Conservation (phyloP, 2,888 invertebrate species). For the Cephus sareptanus region DNA sequence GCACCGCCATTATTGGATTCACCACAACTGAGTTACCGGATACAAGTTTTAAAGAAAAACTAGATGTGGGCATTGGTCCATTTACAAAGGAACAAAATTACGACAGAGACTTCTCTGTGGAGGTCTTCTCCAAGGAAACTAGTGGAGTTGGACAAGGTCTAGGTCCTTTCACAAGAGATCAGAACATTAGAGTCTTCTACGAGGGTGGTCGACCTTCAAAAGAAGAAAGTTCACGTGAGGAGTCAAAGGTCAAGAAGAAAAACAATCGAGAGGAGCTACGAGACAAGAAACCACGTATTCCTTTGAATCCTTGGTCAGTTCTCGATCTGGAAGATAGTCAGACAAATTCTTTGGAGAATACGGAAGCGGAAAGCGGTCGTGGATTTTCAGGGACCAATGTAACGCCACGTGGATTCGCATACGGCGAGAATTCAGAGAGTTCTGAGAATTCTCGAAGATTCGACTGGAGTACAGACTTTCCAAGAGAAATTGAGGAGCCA, state of each 20-base stretch:
- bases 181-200: constrained; percentile 43
- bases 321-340: constrained; percentile 54
- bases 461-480: constrained; percentile 23
- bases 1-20: constrained; percentile 7
- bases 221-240: not conserved
- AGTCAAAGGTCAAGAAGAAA: not conserved
- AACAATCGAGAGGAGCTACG: not conserved
- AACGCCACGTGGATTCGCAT: constrained; percentile 18
- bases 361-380: constrained; percentile 52
- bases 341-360: constrained; percentile 58
- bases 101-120: constrained; percentile 39
- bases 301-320: constrained; percentile 53
- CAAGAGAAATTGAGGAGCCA: constrained; percentile 78
- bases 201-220: not conserved
- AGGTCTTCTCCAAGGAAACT: constrained; percentile 32
- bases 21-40: constrained; percentile 29
- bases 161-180: constrained; percentile 58
- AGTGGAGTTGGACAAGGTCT: constrained; percentile 41
- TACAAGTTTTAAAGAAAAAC: constrained; percentile 35
- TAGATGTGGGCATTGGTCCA: constrained; percentile 46
- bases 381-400: constrained; percentile 46
- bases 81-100: constrained; percentile 58
- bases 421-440: not conserved
- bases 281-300: constrained; percentile 21
- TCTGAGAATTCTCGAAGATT: constrained; percentile 12